These are phyloP conservation scores for Megastigmus dorsalis DNA, from an alignment of 2,888 invertebrate species.

Conservation along the genomic window DNA sequence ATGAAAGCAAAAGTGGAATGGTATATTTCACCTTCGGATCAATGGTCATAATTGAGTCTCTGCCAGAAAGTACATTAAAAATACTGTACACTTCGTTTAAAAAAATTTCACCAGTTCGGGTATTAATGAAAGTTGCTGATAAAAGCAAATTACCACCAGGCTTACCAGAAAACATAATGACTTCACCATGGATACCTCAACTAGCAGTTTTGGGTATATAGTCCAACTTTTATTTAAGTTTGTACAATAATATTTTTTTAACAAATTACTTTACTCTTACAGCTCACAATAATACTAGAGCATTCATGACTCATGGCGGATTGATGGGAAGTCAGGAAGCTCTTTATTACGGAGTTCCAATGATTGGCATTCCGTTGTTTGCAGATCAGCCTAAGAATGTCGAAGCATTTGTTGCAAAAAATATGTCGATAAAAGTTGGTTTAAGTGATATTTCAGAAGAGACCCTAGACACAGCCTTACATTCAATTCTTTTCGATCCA, in stretches of 20 bases:
- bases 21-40: conserved; percentile 66
- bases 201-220: conserved; percentile 47
- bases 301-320: conserved; percentile 69
- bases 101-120: conserved; percentile 62
- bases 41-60: conserved; percentile 60
- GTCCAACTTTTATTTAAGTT: neutral
- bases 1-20: conserved; percentile 61
- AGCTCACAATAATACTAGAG: conserved; percentile 64
- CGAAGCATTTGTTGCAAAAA: conserved; percentile 46
- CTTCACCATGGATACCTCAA: conserved; percentile 63
- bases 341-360: conserved; percentile 62
- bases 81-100: conserved; percentile 59
- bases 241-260: neutral
- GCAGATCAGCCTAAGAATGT: conserved; percentile 63
- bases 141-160: conserved; percentile 57
- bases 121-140: conserved; percentile 61
- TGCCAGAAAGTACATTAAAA: conserved; percentile 58
- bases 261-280: too few relatives aligned
- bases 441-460: conserved; percentile 57
- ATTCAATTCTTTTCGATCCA: conserved; percentile 35
- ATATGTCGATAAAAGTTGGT: conserved; percentile 46
- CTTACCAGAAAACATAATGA: conserved; percentile 61
- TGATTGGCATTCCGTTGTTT: conserved; percentile 67
- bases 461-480: conserved; percentile 58
- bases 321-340: conserved; percentile 66